Evolutionary conservation across 2,113 vertebrate species (phyloP).

Genomic region (Isurus oxyrinchus): DNA sequence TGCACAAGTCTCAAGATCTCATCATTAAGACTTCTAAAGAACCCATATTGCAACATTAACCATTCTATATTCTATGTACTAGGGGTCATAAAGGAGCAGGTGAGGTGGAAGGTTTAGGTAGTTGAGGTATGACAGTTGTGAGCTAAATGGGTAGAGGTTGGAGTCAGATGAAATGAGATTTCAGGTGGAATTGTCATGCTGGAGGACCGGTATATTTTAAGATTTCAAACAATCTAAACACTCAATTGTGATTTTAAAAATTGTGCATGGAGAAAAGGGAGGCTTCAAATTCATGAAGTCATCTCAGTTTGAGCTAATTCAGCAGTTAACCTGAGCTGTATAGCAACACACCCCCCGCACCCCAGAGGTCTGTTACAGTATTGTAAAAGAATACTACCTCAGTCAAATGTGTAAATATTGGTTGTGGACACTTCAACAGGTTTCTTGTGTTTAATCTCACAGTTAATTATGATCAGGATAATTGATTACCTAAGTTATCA

Average conservation of each 20-base stretch:
- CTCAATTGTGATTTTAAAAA: neutral
- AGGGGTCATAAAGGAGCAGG: neutral
- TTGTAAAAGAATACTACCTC: neutral
- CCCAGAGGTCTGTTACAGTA: neutral
- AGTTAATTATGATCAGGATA: neutral
- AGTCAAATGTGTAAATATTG: neutral
- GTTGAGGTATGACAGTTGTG: neutral
- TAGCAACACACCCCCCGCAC: neutral
- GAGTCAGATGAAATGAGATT: neutral
- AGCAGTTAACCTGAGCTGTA: neutral
- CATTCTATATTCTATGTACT: too few species aligned
- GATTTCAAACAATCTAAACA: neutral
- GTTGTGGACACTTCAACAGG: neutral
- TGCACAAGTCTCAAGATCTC: too few species aligned
- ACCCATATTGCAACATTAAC: too few species aligned
- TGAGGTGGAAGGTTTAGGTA: neutral
- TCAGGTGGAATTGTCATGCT: neutral
- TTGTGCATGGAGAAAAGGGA: neutral
- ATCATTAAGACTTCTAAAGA: too few species aligned
- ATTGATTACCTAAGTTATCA: neutral
- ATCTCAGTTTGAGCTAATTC: neutral
- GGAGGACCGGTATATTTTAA: neutral
- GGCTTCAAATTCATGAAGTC: neutral
- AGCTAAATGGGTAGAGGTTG: neutral
- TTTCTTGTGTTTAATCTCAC: neutral